phyloP scores from a whole-genome alignment of 2,113 vertebrate species.

The Eubucco bourcierii region DNA sequence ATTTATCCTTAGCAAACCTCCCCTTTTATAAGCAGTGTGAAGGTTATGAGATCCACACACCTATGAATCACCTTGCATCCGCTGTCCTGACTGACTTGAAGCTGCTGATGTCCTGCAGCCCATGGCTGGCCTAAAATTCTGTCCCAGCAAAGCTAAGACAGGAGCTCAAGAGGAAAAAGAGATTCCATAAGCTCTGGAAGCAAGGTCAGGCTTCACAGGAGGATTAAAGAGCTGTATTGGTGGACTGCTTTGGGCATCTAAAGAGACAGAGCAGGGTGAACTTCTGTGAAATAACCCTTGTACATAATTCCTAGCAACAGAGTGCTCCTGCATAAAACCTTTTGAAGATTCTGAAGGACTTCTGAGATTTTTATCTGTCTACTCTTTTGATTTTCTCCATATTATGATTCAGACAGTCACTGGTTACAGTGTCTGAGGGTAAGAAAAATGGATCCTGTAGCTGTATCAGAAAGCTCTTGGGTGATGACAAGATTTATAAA shows the following conservation, averaged over 20 bases:
- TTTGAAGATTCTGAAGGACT: not conserved
- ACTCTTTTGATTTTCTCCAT: not conserved
- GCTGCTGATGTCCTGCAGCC: not conserved
- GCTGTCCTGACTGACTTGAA: too few relatives aligned
- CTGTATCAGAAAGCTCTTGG: not conserved
- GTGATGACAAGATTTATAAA: not conserved
- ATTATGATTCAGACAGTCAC: not conserved
- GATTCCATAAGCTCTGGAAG: not conserved
- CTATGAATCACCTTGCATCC: too few relatives aligned
- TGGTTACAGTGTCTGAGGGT: not conserved
- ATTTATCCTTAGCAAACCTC: too few relatives aligned
- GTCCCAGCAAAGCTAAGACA: not conserved
- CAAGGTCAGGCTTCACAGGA: not conserved
- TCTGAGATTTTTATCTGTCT: not conserved
- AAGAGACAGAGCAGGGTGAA: not conserved
- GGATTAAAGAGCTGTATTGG: not conserved
- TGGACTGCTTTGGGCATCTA: not conserved
- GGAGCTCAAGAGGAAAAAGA: not conserved
- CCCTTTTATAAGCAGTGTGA: too few relatives aligned
- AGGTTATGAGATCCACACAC: too few relatives aligned
- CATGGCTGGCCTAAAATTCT: not conserved
- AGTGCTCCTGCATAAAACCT: not conserved
- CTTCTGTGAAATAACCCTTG: not conserved
- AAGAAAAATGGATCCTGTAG: not conserved
- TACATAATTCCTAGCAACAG: not conserved